phyloP scores from a whole-genome alignment of 2,797 vertebrate genomes.

The Chaunax sp. region DNA sequence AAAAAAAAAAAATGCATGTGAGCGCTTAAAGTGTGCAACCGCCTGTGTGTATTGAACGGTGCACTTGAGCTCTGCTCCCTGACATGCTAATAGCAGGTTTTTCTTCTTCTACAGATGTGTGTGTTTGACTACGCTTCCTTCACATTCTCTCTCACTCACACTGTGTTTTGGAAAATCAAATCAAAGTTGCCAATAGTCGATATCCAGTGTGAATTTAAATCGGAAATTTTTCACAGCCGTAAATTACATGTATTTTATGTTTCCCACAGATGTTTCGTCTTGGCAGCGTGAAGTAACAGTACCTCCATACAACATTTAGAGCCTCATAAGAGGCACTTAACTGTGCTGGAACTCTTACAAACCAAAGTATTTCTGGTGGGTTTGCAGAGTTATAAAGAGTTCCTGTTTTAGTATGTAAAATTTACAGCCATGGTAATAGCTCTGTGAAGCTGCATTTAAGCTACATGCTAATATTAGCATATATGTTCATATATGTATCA shows the following conservation, averaged over 20 bases:
- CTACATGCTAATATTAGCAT: too few relatives aligned
- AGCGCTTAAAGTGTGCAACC: constrained; percentile 7
- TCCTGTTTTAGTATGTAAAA: constrained; percentile 8
- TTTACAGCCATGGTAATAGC: too few relatives aligned
- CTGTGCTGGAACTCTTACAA: constrained; percentile 27
- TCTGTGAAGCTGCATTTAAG: too few relatives aligned
- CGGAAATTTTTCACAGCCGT: constrained; percentile 39
- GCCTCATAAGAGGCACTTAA: constrained; percentile 34
- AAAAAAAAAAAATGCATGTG: constrained; percentile 1
- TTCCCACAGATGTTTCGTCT: constrained; percentile 46
- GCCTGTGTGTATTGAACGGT: constrained; percentile 30
- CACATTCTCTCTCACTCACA: neutral
- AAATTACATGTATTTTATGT: constrained; percentile 48
- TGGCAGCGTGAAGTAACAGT: constrained; percentile 26
- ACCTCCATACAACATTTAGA: constrained; percentile 41
- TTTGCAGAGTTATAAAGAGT: constrained; percentile 23
- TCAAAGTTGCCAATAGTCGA: constrained; percentile 33
- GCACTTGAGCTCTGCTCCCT: constrained; percentile 46
- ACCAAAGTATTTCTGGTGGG: constrained; percentile 24
- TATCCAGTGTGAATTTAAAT: constrained; percentile 40
- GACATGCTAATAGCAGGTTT: constrained; percentile 73
- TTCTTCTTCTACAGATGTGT: constrained; percentile 54
- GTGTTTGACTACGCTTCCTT: neutral
- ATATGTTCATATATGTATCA: too few relatives aligned
- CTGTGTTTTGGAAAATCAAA: constrained; percentile 40